These are phyloP conservation scores for Eidolon dupreanum DNA, from an alignment of 2,797 vertebrate genomes.

Conservation along the genomic window DNA sequence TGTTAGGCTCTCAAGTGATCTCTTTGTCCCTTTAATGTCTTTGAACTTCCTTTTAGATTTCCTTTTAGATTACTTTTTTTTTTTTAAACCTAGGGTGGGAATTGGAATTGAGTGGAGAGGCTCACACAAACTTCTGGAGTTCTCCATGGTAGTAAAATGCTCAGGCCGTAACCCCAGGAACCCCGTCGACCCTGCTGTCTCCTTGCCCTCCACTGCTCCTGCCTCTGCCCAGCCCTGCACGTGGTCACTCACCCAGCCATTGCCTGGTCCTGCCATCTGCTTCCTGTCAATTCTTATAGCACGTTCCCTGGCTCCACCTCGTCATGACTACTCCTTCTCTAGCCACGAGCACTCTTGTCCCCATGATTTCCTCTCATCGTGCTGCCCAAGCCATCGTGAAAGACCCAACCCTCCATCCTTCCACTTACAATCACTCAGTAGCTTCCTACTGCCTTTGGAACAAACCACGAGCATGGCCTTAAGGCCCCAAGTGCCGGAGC, in stretches of 20 bases:
- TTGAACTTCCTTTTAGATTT: neutral
- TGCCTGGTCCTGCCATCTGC: neutral
- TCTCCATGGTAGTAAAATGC: neutral
- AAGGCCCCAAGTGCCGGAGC: accelerated
- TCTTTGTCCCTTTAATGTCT: neutral
- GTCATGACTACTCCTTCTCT: neutral
- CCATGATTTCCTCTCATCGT: neutral
- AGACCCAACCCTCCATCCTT: neutral
- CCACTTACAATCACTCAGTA: neutral
- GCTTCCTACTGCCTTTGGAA: neutral
- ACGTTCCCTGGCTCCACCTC: accelerated
- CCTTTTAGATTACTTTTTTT: neutral
- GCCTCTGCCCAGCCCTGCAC: accelerated
- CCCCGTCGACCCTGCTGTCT: accelerated
- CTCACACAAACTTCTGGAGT: neutral
- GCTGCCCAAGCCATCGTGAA: neutral
- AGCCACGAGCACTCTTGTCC: neutral
- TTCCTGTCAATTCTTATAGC: neutral
- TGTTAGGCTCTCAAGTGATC: neutral
- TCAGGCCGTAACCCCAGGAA: neutral
- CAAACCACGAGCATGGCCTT: neutral
- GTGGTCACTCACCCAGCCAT: accelerated
- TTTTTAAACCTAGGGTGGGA: neutral
- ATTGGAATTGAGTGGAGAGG: neutral
- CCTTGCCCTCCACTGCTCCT: accelerated